Evolutionary conservation across 2,113 vertebrate genomes (phyloP).

Genomic region (Cnemophilus loriae): DNA sequence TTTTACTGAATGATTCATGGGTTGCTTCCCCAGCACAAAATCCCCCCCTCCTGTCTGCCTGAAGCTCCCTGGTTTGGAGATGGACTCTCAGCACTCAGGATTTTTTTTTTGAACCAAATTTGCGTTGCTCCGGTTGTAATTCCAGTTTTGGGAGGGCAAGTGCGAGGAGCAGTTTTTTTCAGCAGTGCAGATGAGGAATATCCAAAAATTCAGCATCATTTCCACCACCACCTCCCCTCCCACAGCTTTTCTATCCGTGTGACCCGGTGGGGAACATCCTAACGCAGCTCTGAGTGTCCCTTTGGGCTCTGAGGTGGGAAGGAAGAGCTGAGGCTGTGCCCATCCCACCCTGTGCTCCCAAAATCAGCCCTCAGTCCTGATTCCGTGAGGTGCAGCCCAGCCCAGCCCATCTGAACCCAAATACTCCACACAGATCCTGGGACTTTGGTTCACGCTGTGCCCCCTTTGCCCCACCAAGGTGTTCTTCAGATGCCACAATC

Average conservation of each 20-base stretch:
- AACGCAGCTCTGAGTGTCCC: rapidly evolving
- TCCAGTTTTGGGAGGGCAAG: neutral
- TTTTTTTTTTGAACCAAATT: neutral
- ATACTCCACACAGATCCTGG: neutral
- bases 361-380: rapidly evolving
- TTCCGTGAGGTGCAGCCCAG: rapidly evolving
- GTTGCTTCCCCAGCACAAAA: neutral
- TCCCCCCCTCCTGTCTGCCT: neutral
- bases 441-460: rapidly evolving
- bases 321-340: too few relatives aligned
- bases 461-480: neutral
- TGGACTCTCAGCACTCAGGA: neutral
- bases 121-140: rapidly evolving
- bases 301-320: neutral
- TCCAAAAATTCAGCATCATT: rapidly evolving
- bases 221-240: rapidly evolving
- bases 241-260: rapidly evolving
- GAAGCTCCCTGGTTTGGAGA: neutral
- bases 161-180: rapidly evolving
- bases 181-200: neutral
- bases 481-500: neutral
- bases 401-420: neutral
- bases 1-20: neutral
- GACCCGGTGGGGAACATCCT: rapidly evolving
- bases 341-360: neutral